These are phyloP conservation scores for Idaea dimidiata DNA, from an alignment of 2,888 invertebrate genomes.

Conservation along the genomic window DNA sequence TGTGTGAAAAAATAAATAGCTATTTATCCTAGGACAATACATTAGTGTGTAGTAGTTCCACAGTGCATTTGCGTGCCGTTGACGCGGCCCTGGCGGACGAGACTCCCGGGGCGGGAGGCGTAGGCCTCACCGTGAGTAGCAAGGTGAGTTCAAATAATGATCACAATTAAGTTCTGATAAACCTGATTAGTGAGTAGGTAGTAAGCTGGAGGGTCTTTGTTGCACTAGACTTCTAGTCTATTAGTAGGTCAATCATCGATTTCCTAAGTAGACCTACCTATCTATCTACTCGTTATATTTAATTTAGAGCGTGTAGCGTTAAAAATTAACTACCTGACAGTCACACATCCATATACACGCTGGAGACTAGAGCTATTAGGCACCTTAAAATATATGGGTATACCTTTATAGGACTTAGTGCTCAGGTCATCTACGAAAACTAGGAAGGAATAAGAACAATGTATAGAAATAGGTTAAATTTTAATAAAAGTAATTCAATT, in stretches of 20 bases:
- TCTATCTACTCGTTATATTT: not conserved
- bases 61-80: conserved; percentile 45
- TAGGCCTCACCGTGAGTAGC: conserved; percentile 78
- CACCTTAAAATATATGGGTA: too few relatives aligned
- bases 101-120: conserved; percentile 68
- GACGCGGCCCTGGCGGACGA: conserved; percentile 72
- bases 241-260: conserved; percentile 7
- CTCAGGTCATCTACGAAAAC: too few relatives aligned
- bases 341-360: too few relatives aligned
- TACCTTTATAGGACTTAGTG: too few relatives aligned
- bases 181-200: conserved; percentile 1
- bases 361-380: too few relatives aligned
- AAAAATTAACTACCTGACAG: not conserved
- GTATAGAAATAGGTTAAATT: too few relatives aligned
- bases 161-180: conserved; percentile 2
- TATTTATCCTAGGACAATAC: conserved; percentile 21
- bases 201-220: conserved; percentile 7
- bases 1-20: conserved; percentile 10
- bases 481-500: too few relatives aligned
- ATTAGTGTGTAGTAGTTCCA: conserved; percentile 34
- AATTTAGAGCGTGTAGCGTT: not conserved
- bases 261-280: not conserved
- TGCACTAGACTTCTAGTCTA: conserved; percentile 10
- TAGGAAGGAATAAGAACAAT: too few relatives aligned
- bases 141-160: conserved; percentile 48